Evolutionary conservation across 2,888 invertebrate genomes (phyloP).

Genomic region (Balanococcus diminutus): DNA sequence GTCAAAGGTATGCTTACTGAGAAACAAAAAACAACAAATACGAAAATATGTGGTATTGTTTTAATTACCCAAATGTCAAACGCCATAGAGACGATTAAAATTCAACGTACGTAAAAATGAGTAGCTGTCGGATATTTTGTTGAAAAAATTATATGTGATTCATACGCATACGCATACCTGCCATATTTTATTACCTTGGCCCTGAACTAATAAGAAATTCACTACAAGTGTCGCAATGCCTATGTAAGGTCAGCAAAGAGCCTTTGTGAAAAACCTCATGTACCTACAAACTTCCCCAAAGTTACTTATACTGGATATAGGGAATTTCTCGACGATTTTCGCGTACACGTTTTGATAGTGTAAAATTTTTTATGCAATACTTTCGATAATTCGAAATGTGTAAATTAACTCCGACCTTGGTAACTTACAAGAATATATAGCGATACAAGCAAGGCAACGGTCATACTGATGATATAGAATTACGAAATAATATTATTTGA

Average conservation of each 20-base stretch:
- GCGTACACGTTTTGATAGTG: background rate
- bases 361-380: background rate
- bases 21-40: background rate
- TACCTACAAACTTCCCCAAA: background rate
- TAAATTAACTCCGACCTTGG: conserved; percentile 42
- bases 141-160: conserved; percentile 20
- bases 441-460: conserved; percentile 43
- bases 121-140: conserved; percentile 43
- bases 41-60: background rate
- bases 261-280: background rate
- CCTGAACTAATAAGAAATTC: conserved; percentile 31
- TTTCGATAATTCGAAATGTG: conserved; percentile 34
- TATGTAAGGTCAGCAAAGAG: background rate
- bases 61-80: conserved; percentile 3
- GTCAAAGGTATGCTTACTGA: background rate
- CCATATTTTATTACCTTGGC: conserved; percentile 40
- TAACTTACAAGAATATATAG: conserved; percentile 1
- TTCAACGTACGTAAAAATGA: conserved; percentile 28
- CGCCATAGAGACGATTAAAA: conserved; percentile 2
- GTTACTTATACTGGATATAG: background rate
- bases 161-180: background rate
- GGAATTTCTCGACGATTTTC: background rate
- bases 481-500: conserved; percentile 42
- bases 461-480: conserved; percentile 29
- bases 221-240: background rate